Evolutionary conservation across 2,888 invertebrate genomes (phyloP), one percentile per base, ranked within the genome.

Genomic region (Aethes cnicana): DNA sequence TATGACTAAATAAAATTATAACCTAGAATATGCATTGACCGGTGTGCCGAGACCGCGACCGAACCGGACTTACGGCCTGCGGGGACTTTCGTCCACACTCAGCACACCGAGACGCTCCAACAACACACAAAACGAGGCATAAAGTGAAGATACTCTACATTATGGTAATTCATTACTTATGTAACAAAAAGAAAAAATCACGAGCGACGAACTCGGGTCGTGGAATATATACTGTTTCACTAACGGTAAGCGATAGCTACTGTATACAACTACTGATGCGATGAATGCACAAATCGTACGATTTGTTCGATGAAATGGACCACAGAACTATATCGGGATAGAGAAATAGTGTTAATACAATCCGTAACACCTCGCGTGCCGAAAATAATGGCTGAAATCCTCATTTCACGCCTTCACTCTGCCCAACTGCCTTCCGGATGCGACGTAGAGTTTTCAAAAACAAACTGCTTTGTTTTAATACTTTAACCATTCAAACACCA

Each of bases 1-100:
- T 73, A 84, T 87, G 87, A 88, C 87, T 87, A 87, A 85, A 87
- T 85, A 85, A 86, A 77, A 74, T 78, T 83, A 84, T 73, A 79
- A 72, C 64, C 84, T 86, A 87, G 62, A 80, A 77, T 84, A 84
- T 74, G 76, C 74, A 73, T 72, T 68, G 60, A 61, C 53, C 66
- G 61, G 59, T 58, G 65, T 64, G 72, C 62, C 67, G 73, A 66
- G 66, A 18, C 18, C 35, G 17, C 35, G 35, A 18, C 18, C 18
- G 18, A 20, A 18, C 53, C 59, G 55, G 62, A 56, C 53, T 62
- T 77, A 77, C 77, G 77, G 77, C 78, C 74, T 63, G 66, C 23
- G n/a, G 58, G 12, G 8, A 12, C 8, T n/a, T n/a, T 8, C 55
- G 58, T 50, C 54, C 43, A 58, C 62, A 63, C 62, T 61, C 77